Evolutionary conservation across 2,888 invertebrate species (phyloP), one percentile per base, ranked within the genome.

Genomic region (Mermis nigrescens): DNA sequence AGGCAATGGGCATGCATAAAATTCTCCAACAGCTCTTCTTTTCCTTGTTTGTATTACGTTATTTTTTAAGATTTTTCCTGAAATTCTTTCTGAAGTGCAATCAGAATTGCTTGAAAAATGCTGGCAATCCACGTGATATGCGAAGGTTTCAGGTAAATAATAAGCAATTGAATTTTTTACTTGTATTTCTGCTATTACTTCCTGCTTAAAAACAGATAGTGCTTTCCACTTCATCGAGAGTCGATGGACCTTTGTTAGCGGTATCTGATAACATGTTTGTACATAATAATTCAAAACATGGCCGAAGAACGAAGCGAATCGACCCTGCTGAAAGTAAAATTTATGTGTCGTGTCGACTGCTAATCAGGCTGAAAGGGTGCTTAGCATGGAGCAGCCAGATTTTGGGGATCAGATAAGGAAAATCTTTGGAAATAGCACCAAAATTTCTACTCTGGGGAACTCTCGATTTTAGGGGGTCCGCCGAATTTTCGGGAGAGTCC

Each of bases 201-300:
- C 24, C 51, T 24, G 24, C 7, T 48, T 48, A 7, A 57, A 76
- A 77, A 38, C 81, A 98, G 95, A 95, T 98, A 74, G 91, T 98
- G 67, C 87, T 98, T 77, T 85, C 91, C 69, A 90, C 92, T 64
- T 89, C 92, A 76, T 88, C 95, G 67, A 82, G 85, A 72, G 90
- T 98, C 57, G 94, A 95, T 72, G 92, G 94, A 26, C 91, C 91
- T 27, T 80, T 95, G 31, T 78, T 99, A 70, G 92, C 95, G 61
- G 86, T 98, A 69, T 98, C 98, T 31, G 98, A 99, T 80, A 98
- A 98, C 79, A 98, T 98, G 98, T 99, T 99, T 78, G 98, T 98
- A 63, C 98, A 99, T 80, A 98, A 99, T 79, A 98, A 99, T 78
- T 94, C 94, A 69, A 98, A 98, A 77, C 98, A 98, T 77, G 98